Base-by-base conservation (phyloP, 2,113 vertebrate species). In the Lagopus leucura region DNA sequence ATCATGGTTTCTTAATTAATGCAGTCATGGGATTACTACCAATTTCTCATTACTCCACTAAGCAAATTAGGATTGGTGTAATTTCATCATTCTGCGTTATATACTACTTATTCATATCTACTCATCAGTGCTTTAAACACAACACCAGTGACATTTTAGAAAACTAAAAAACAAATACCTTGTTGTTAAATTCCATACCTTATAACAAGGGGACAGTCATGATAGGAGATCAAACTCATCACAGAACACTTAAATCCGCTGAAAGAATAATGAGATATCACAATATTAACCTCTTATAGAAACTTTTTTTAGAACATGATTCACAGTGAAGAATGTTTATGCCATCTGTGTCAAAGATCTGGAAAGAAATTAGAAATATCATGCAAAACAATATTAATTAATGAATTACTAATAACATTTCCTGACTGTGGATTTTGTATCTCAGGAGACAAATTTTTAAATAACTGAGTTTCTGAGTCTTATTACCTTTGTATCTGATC, bases 261-360 rank as follows among this genome's bases (percentile, higher is more conserved):
- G 32, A 65, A 57, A 65, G 61, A 30, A 76, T 3, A 42, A 63
- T 1, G 2, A 72, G 43, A 36, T 8, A 65, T 34, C 34, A 57
- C 4, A 50, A 61, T 45, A 82, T 1, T 57, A 1, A 58, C 34
- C 8, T 65, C 36, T 34, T 22, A 66, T 5, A n/a, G 50, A 88
- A 48, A 5, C 0, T 2, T 19, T 54, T 42, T 42, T 64, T 47
- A 36, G 30, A 48, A 4, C 0, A 4, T 64, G 20, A 32, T 7
- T 60, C 17, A 34, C 8, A 45, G 77, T 22, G 20, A 76, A 5
- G 1, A 58, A 27, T 65, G 24, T 34, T 85, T 84, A 45, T 32
- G 14, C 5, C 4, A 2, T 43, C 36, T 69, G 3, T 71, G 18
- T 36, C 42, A 82, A 84, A 84, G 19, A 57, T 3, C 9, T 64